Conservation (phyloP, 2,888 invertebrate genomes). For the Hymenopus coronatus region DNA sequence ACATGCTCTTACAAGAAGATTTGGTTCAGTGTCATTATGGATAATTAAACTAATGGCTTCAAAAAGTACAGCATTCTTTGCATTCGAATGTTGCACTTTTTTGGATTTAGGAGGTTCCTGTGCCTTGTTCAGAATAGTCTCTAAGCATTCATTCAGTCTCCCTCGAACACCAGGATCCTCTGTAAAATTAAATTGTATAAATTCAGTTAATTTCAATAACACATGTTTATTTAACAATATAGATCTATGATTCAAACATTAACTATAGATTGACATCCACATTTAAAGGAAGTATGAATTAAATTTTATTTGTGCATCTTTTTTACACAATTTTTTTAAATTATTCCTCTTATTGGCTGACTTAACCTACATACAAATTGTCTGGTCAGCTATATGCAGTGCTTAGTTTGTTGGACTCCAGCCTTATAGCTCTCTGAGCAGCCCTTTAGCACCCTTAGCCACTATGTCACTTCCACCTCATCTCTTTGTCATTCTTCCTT, state of each 20-base stretch:
- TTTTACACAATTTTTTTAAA: too few relatives aligned
- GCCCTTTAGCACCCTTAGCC: too few relatives aligned
- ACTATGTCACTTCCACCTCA: too few relatives aligned
- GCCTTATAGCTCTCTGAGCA: too few relatives aligned
- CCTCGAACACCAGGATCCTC: constrained; percentile 97
- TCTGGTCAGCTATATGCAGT: too few relatives aligned
- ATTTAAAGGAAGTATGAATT: too few relatives aligned
- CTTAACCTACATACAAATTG: too few relatives aligned
- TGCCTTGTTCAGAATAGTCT: constrained; percentile 97
- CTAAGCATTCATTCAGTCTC: constrained; percentile 94
- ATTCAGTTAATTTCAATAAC: neutral
- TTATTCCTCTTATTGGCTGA: too few relatives aligned
- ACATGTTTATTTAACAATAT: neutral
- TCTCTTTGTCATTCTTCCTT: too few relatives aligned
- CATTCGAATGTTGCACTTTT: constrained; percentile 99
- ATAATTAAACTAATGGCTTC: constrained; percentile 99
- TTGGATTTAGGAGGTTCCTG: constrained; percentile 99
- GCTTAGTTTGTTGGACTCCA: too few relatives aligned
- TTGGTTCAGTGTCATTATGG: constrained; percentile 97
- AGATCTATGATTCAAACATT: neutral
- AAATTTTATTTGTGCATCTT: too few relatives aligned
- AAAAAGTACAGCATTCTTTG: constrained; percentile 98
- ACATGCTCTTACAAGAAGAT: constrained; percentile 94
- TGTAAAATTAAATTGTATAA: constrained; percentile 44
- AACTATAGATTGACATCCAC: neutral